Base-by-base conservation (phyloP, 2,888 invertebrate species). In the Drosophila maculinotata region DNA sequence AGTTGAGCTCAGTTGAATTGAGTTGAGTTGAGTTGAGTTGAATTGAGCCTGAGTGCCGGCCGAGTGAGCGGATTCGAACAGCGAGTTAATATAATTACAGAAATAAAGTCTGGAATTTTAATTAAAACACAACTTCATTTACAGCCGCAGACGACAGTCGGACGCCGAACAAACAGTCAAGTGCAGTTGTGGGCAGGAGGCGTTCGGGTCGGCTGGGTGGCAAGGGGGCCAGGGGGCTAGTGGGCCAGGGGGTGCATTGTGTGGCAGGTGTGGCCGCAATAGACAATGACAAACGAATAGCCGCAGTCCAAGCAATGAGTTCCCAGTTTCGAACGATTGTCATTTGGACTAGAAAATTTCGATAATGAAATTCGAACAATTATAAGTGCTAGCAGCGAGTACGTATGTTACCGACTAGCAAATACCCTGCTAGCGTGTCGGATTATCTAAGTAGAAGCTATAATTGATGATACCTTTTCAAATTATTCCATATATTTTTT, bases 61-160 rank as follows among this genome's bases (percentile, higher is more conserved):
- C 26, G 45, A 45, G 66, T 45, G 58, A 65, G 54, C 71, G 71
- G 73, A 76, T 85, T 82, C 83, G 87, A 81, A 79, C 72, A 74
- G 76, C 72, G 87, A 87, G 82, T 88, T 89, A 87, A 88, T 88
- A 85, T 89, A 88, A 87, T 89, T 89, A 89, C 87, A 85, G 75
- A 84, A 84, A 88, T 88, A 87, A 88, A 87, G 82, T 88, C 89
- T 81, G 88, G 89, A 87, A 88, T 87, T 88, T 87, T 89, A 89
- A 87, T 87, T 87, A 89, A 87, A 89, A 87, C 82, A 88, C 79
- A 79, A 81, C 82, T 87, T 82, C 88, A 86, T 88, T 86, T 78
- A 78, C 72, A 76, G 86, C 86, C 86, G 77, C 82, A 85, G 82
- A 85, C 83, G 80, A 78, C 66, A 81, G 62, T 33, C 59, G 65